Percentiles rank a stretch among this genome's conserved stretches.
Conservation (phyloP, 2,113 vertebrate species). For the Pachypanchax playfairii region DNA sequence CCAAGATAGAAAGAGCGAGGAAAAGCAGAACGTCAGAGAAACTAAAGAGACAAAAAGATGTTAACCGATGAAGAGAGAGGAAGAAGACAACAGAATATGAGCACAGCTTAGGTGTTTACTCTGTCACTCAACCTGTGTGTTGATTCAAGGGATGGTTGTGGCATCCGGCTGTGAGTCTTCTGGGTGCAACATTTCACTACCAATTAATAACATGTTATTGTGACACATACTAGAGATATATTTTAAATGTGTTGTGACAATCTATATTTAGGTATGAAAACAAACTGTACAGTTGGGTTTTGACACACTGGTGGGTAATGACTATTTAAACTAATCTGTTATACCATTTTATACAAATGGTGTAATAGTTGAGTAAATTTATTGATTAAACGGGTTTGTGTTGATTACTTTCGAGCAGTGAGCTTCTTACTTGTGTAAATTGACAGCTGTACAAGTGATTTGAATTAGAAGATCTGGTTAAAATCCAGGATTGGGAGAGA, state of each 20-base stretch:
- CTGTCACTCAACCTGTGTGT: slow-evolving; percentile 36
- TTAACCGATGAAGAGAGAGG: slow-evolving; percentile 1
- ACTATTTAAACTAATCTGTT: no score
- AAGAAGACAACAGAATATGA: slow-evolving; percentile 12
- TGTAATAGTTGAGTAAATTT: no score
- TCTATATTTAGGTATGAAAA: background rate
- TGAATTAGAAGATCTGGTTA: no score
- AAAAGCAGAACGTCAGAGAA: slow-evolving; percentile 4
- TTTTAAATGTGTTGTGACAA: background rate
- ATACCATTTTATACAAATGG: no score
- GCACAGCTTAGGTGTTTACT: slow-evolving; percentile 10
- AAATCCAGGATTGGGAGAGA: no score
- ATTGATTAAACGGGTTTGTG: no score
- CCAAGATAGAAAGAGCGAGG: slow-evolving; percentile 9
- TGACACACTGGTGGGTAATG: background rate
- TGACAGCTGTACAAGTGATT: no score
- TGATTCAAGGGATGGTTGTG: background rate
- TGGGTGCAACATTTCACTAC: background rate
- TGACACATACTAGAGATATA: background rate
- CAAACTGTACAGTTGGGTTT: background rate
- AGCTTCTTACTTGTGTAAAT: no score
- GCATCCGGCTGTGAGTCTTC: background rate
- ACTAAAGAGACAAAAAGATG: slow-evolving; percentile 20
- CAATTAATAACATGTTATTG: background rate
- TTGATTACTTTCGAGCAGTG: no score